Evolutionary conservation across 2,797 vertebrate species (phyloP).

Genomic region (Pseudomugil gertrudae): DNA sequence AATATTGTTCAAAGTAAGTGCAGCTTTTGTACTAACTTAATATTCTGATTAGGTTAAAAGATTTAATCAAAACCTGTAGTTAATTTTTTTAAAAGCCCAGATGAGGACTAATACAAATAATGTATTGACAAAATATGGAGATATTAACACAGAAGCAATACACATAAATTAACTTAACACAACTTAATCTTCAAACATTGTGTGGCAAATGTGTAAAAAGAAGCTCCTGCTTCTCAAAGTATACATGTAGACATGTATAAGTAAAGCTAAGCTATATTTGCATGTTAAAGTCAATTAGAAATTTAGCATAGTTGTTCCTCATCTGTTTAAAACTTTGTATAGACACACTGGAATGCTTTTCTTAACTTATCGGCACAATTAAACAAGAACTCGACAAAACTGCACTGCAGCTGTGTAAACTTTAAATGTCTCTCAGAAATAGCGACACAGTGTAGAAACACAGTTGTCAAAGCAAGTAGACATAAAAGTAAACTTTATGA

Average conservation of each 20-base stretch:
- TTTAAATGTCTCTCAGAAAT: constrained; percentile 1
- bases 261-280: neutral
- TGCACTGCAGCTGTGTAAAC: constrained; percentile 62
- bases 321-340: constrained; percentile 39
- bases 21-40: neutral
- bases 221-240: constrained; percentile 9
- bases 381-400: constrained; percentile 46
- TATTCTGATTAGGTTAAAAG: neutral
- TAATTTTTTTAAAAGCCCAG: neutral
- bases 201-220: neutral
- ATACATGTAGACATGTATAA: constrained; percentile 10
- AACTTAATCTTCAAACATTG: neutral
- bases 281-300: constrained; percentile 44
- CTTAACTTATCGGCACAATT: constrained; percentile 55
- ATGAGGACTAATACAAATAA: neutral
- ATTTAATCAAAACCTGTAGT: neutral
- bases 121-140: neutral
- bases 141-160: neutral
- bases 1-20: neutral
- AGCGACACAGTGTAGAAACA: constrained; percentile 1
- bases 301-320: constrained; percentile 39
- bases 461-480: constrained; percentile 36
- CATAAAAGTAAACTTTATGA: constrained; percentile 27
- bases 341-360: constrained; percentile 55
- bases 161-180: neutral